Conservation (phyloP, 35 echinoderm and acorn worm species). For the Anneissia japonica region DNA sequence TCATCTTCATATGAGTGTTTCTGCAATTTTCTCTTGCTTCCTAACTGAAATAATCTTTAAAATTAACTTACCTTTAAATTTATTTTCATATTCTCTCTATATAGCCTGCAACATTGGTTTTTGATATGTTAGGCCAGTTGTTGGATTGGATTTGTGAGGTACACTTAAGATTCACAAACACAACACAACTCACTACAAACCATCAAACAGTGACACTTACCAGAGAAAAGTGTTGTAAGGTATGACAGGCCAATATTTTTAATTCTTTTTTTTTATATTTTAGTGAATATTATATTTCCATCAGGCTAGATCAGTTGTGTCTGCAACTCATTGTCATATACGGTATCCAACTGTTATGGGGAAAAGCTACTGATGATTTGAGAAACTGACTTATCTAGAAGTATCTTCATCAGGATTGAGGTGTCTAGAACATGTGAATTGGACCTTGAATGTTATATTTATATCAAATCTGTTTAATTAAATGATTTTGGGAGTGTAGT, state of each 20-base stretch:
- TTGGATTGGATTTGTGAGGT: slow-evolving; percentile 86
- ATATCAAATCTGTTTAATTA: no score
- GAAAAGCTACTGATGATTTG: neutral
- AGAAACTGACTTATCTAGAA: neutral
- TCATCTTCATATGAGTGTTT: no score
- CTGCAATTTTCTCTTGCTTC: no score
- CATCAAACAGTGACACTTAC: slow-evolving; percentile 42
- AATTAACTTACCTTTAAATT: neutral
- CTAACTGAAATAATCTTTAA: neutral
- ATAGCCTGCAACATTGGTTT: slow-evolving; percentile 46
- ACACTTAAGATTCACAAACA: slow-evolving; percentile 37
- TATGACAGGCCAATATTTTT: slow-evolving; percentile 4
- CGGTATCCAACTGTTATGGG: neutral
- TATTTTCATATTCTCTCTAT: neutral
- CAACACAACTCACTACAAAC: slow-evolving; percentile 23
- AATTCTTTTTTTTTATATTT: neutral
- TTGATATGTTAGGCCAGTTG: slow-evolving; percentile 62
- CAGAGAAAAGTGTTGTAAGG: slow-evolving; percentile 73
- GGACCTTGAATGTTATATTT: no score
- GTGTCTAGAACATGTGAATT: no score
- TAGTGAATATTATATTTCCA: neutral
- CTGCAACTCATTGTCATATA: neutral
- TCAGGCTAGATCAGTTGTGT: neutral
- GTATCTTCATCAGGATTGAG: neutral
- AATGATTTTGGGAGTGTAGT: no score